Base-by-base conservation (phyloP, 2,888 invertebrate genomes). In the Drosophila borealis region DNA sequence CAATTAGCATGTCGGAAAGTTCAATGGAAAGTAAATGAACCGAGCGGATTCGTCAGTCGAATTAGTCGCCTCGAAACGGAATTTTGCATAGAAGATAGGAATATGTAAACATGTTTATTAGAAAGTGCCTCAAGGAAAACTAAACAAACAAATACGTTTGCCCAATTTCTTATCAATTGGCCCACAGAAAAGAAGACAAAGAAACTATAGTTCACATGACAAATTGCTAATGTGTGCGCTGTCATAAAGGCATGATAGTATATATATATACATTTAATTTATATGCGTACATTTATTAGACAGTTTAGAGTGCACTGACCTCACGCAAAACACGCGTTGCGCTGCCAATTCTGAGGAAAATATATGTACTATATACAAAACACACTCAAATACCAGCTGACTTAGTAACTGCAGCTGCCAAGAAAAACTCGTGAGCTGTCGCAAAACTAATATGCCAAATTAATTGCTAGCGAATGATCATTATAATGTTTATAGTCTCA, bases 291-390 rank as follows among this genome's bases (percentile, higher is more conserved):
- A 17, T 51, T 13, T 4, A 13, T 17, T 41, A 41, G 8, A 37
- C 33, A 51, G 17, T 37, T 55, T 29, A 46, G 39, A 74, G 80
- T 70, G 21, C 82, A 81, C 53, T 81, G 80, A 81, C 80, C 80
- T 74, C 73, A 39, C 72, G 41, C 55, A 80, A 73, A 64, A 5
- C 29, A 60, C 51, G 48, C 71, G 65, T 61, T 61, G 21, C 48
- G 42, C 39, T 53, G 42, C 34, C 19, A 50, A 41, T 64, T 55
- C n/a, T 39, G 9, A 11, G 17, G 21, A 14, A 25, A 36, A 48
- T 62, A 36, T 36, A 14, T 33, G 2, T 53, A 53, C 19, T 33
- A 53, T 37, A 55, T 34, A 21, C 6, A 46, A 48, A 5, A 25
- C 8, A 25, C 25, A 25, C 25, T 45, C n/a, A 21, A 10, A 25